Evolutionary conservation across 2,113 vertebrate species (phyloP), one percentile per base, ranked within the genome.

Genomic region (Aplodontia rufa): DNA sequence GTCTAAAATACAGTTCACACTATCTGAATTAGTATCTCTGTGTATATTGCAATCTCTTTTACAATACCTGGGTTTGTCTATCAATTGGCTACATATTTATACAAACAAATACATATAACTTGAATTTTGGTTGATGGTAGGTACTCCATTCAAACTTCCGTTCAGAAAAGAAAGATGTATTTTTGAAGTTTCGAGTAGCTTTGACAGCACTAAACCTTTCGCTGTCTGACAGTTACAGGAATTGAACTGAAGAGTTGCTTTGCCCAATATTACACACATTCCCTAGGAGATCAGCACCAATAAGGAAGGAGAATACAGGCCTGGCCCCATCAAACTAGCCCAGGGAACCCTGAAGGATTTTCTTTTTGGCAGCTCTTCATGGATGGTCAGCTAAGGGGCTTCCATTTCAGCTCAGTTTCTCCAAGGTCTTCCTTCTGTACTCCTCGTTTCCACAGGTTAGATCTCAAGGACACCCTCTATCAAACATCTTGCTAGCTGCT

Each of bases 241-340:
- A 40, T 1, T n/a, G 22, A 86, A 8, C 19, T 81, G 53, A 89
- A 93, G 12, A 94, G 26, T 13, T 62, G 1, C 20, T 17, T 42
- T 75, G 9, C 24, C 20, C 37, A 95, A 74, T 8, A 37, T 83
- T 14, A 79, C 4, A 9, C 16, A 19, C 58, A 9, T 26, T 60
- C 78, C 6, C 5, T 58, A 40, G 5, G n/a, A 58, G 14, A 6
- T 5, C 20, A 69, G 30, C 1, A 26, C 40, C n/a, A 24, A 1
- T 17, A 1, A 71, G n/a, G 11, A 86, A 1, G 19, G 1, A 28
- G 0, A 12, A 6, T 20, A 35, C 68, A 53, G 1, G 1, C 16
- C 35, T 16, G 40, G 3, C 0, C 7, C 1, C 24, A 35, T 24
- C 32, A 24, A 40, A 69, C 8, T 22, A 55, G 64, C 1, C 42